Base-by-base conservation (phyloP, 2,113 vertebrate species). In the Gallinago media region DNA sequence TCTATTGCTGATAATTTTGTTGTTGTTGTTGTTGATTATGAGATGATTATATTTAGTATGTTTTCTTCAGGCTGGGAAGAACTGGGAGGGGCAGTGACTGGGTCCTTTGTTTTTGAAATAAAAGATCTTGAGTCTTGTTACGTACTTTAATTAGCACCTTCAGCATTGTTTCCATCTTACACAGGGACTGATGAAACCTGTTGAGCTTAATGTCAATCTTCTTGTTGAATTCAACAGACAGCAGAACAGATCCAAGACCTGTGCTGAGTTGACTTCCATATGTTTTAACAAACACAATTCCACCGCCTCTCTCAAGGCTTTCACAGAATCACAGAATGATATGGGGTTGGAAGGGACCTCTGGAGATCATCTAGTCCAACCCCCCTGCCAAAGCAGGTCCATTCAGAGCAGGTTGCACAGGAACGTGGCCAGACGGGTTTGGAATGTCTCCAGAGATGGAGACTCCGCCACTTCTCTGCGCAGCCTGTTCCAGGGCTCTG, bases 61-160 rank as follows among this genome's bases (percentile, higher is more conserved):
- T 62, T 90, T 94, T 86, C 50, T 77, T 80, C 75, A 80, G 13
- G 31, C 46, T 63, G 68, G 72, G 63, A 46, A 85, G 36, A 93
- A 74, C 40, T 63, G 67, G 40, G 46, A 72, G 58, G 52, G 46
- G 65, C 50, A 65, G 2, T 27, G 19, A 70, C 55, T 23, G 17
- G 17, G 34, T 84, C 42, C 70, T 94, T 88, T 88, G 62, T 86
- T 96, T 92, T 61, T 54, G 54, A 92, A 90, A 88, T 86, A 88
- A 61, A 83, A 94, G 83, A 67, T 75, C 18, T 4, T 0, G 3
- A 67, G 65, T 67, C 59, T 84, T 72, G 55, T 67, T 83, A 47
- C 29, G 42, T 44, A 61, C 56, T 29, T 91, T 94, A 96, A 94
- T 95, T 71, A 89, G 73, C 80, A 95, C 89, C 91, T 94, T 94